Conservation (phyloP, 2,113 vertebrate genomes). For the Lagenorhynchus albirostris region DNA sequence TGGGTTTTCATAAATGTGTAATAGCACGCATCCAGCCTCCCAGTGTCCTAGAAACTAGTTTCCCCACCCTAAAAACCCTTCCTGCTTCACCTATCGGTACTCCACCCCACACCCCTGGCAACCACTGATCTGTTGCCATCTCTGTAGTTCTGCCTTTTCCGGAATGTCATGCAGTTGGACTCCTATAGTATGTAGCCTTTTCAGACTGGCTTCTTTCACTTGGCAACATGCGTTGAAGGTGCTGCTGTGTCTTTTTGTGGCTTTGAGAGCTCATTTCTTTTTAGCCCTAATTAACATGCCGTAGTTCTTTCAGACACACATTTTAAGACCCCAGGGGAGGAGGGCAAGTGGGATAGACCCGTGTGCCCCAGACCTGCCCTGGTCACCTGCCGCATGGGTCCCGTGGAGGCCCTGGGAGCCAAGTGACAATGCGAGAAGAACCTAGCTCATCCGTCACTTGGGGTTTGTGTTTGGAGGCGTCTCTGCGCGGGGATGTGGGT, state of each 20-base stretch:
- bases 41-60: neutral
- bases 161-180: neutral
- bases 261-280: neutral
- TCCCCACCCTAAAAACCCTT: neutral
- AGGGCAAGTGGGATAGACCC: neutral
- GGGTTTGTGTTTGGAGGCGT: neutral
- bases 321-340: neutral
- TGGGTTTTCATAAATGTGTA: neutral
- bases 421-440: fast-evolving
- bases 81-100: fast-evolving
- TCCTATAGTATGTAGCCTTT: neutral
- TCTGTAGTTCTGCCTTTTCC: neutral
- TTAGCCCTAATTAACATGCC: neutral
- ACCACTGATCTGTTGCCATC: neutral
- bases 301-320: neutral
- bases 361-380: neutral
- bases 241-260: neutral
- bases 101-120: neutral
- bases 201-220: neutral
- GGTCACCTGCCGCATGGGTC: fast-evolving
- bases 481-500: neutral
- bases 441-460: neutral
- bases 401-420: neutral
- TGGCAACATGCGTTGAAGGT: neutral
- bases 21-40: neutral